Evolutionary conservation across 1,140 invertebrate species (phyloP).

Genomic region (Drosophila nigrodunni): DNA sequence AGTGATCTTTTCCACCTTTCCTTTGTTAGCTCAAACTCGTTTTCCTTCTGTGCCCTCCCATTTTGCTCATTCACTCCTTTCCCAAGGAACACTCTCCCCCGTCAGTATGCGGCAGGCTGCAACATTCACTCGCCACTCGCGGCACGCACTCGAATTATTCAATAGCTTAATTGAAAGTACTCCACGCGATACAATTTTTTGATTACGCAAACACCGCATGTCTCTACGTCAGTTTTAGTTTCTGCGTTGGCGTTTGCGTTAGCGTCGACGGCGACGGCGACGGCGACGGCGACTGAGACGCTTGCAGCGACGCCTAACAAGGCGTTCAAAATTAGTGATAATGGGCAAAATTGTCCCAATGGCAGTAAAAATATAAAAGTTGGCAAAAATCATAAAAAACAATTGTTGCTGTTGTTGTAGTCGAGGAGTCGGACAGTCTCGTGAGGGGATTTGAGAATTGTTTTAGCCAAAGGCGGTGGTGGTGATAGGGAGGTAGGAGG

Average conservation of each 20-base stretch:
- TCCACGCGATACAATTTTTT: constrained; percentile 79
- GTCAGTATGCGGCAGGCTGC: constrained; percentile 15
- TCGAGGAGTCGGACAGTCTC: constrained; percentile 33
- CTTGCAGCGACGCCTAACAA: constrained; percentile 65
- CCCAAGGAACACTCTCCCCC: constrained; percentile 49
- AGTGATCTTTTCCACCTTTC: too few species aligned
- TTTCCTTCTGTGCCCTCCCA: too few species aligned
- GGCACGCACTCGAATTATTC: constrained; percentile 78
- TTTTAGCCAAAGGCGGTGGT: not conserved
- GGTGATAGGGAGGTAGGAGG: not conserved
- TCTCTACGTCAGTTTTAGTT: constrained; percentile 28
- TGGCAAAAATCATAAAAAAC: constrained; percentile 23
- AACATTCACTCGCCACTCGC: constrained; percentile 61
- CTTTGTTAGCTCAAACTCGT: too few species aligned
- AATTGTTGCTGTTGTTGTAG: constrained; percentile 18
- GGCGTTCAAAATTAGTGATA: constrained; percentile 79
- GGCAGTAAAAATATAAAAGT: constrained; percentile 50
- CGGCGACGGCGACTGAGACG: constrained; percentile 15
- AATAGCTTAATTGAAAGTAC: constrained; percentile 82
- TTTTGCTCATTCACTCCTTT: not conserved
- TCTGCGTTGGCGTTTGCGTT: constrained; percentile 38
- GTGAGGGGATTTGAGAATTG: not conserved
- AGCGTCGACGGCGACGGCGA: constrained; percentile 14
- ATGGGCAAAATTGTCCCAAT: constrained; percentile 81
- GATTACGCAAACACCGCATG: constrained; percentile 77